Evolutionary conservation across 2,888 invertebrate genomes (phyloP).

Genomic region (Mimumesa dahlbomi): DNA sequence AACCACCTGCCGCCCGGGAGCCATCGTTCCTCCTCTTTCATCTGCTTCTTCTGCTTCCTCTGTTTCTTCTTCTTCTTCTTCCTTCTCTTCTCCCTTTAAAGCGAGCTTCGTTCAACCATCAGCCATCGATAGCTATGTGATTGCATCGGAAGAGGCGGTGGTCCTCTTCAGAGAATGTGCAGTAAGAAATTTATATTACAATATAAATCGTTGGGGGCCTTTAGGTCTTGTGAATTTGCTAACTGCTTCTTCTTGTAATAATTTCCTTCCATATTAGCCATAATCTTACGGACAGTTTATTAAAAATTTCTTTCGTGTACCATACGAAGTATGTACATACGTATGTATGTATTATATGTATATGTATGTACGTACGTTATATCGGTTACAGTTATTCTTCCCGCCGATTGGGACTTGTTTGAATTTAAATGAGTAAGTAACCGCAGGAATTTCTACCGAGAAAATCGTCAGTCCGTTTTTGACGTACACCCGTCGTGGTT

Average conservation of each 20-base stretch:
- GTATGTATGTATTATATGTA: too few species aligned
- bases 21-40: slow-evolving; percentile 49
- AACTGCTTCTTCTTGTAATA: slow-evolving; percentile 4
- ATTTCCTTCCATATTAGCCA: not conserved
- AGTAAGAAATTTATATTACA: slow-evolving; percentile 47
- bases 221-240: slow-evolving; percentile 41
- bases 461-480: slow-evolving; percentile 36
- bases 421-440: slow-evolving; percentile 13
- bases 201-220: slow-evolving; percentile 35
- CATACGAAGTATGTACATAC: too few species aligned
- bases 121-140: slow-evolving; percentile 59
- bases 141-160: slow-evolving; percentile 47
- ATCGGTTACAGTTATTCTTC: too few species aligned
- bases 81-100: slow-evolving; percentile 23
- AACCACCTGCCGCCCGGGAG: slow-evolving; percentile 66
- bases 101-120: slow-evolving; percentile 45
- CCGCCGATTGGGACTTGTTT: not conserved
- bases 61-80: slow-evolving; percentile 37
- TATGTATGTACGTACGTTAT: too few species aligned
- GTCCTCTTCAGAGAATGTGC: slow-evolving; percentile 14
- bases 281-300: not conserved
- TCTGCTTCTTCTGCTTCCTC: slow-evolving; percentile 23
- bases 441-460: slow-evolving; percentile 14
- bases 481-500: slow-evolving; percentile 50
- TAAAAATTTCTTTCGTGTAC: too few species aligned